Evolutionary conservation across 2,888 invertebrate species (phyloP), one percentile per base, ranked within the genome.

Genomic region (Phortica okadai): DNA sequence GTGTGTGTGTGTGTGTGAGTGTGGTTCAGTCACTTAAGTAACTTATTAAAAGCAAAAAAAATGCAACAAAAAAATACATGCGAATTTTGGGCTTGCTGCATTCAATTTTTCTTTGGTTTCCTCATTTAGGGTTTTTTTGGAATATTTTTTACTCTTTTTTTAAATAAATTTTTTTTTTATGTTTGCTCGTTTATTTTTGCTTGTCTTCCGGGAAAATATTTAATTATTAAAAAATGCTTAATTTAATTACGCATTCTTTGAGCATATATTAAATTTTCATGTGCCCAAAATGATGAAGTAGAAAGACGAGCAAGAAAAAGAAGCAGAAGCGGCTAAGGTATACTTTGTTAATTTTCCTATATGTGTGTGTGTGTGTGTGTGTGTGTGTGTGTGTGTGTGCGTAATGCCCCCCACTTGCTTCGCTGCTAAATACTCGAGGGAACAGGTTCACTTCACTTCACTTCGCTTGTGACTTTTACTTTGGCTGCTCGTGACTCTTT

Each of bases 201-300:
- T 74, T 54, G 64, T 66, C 73, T 76, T 74, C 67, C 54, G 75
- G 77, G 77, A 21, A 74, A 66, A 66, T 76, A 73, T 73, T 76
- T 67, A 72, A 76, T 73, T 73, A 41, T 77, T 64, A 59, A 72
- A 66, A 85, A 88, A 83, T 86, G 81, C 76, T 85, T 86, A 83
- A 86, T 86, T 86, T 83, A 86, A 86, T 86, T 86, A 88, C 85
- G 81, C 86, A 86, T 85, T 88, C 83, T 83, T 86, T 81, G 83
- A 84, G 76, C 73, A 81, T 79, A 81, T 83, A 88, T 86, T 79
- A 84, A 83, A 88, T 79, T 82, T 86, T 88, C 79, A 85, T 86
- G 77, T 16, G 78, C 44, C 70, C 69, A 69, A 44, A 16, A 62
- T 62, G 25, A 7, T 1, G 25, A 58, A 58, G 33, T 33, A 67